phyloP scores from a whole-genome alignment of 1,140 invertebrate species.

The Megalopta genalis region DNA sequence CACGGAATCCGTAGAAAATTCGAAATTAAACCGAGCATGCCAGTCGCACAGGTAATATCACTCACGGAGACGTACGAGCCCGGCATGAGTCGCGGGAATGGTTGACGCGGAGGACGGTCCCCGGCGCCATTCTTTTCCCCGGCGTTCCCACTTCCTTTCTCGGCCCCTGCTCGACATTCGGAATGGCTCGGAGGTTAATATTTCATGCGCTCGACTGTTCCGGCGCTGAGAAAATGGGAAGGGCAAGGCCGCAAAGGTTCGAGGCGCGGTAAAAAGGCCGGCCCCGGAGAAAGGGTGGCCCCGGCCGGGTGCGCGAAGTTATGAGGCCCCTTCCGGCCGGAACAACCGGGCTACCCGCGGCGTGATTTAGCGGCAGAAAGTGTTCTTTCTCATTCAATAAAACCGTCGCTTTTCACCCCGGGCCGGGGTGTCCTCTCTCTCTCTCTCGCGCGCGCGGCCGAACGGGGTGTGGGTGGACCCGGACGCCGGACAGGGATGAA shows the following conservation, averaged over 20 bases:
- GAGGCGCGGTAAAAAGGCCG: constrained; percentile 55
- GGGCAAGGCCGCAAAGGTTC: constrained; percentile 60
- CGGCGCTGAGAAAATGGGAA: constrained; percentile 71
- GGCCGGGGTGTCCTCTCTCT: constrained; percentile 34
- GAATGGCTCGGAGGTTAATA: constrained; percentile 67
- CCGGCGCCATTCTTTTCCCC: constrained; percentile 34
- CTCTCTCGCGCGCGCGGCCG: constrained; percentile 4
- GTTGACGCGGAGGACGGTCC: constrained; percentile 39
- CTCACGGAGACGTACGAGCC: not conserved
- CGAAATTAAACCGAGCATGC: not conserved
- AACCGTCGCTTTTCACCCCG: constrained; percentile 57
- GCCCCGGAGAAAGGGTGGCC: constrained; percentile 49
- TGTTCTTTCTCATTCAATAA: constrained; percentile 69
- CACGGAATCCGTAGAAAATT: no score
- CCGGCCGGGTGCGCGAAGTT: constrained; percentile 71
- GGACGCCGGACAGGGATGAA: constrained; percentile 7
- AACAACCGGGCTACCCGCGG: constrained; percentile 67
- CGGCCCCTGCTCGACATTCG: constrained; percentile 52
- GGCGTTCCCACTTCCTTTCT: constrained; percentile 6
- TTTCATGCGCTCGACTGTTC: constrained; percentile 69
- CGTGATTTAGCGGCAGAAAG: constrained; percentile 69
- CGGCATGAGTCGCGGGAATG: constrained; percentile 16
- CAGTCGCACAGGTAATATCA: not conserved
- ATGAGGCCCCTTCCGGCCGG: constrained; percentile 71
- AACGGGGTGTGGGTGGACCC: not conserved